Conservation (phyloP, 2,113 vertebrate species). For the Otis tarda region DNA sequence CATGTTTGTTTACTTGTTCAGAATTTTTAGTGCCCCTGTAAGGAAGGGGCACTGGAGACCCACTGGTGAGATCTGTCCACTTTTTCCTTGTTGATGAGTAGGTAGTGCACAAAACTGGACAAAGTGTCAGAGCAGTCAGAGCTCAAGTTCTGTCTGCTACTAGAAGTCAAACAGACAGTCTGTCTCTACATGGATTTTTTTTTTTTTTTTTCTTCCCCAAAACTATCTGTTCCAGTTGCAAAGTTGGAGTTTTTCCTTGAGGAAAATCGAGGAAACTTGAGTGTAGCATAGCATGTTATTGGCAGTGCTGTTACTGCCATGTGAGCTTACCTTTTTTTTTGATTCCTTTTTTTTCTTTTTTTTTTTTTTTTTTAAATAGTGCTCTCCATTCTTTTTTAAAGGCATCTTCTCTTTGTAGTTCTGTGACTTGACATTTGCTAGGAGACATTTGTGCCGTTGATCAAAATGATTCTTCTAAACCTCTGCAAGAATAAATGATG, state of each 20-base stretch:
- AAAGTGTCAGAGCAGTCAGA: neutral
- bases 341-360: fast-evolving
- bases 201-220: neutral
- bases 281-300: neutral
- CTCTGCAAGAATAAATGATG: neutral
- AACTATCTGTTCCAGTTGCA: neutral
- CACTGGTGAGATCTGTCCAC: neutral
- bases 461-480: neutral
- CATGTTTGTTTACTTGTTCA: neutral
- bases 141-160: neutral
- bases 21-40: neutral
- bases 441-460: neutral
- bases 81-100: neutral
- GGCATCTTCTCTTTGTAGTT: neutral
- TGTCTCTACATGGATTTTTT: neutral
- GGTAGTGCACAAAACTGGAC: neutral
- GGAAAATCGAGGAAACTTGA: neutral
- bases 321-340: neutral
- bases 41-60: neutral
- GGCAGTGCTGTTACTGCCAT: neutral
- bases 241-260: neutral
- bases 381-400: neutral
- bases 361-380: neutral
- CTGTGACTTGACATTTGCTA: neutral
- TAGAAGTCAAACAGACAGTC: neutral